phyloP scores from a whole-genome alignment of 53 echinoderm and acorn worm species.

The Actinopyga echinites region DNA sequence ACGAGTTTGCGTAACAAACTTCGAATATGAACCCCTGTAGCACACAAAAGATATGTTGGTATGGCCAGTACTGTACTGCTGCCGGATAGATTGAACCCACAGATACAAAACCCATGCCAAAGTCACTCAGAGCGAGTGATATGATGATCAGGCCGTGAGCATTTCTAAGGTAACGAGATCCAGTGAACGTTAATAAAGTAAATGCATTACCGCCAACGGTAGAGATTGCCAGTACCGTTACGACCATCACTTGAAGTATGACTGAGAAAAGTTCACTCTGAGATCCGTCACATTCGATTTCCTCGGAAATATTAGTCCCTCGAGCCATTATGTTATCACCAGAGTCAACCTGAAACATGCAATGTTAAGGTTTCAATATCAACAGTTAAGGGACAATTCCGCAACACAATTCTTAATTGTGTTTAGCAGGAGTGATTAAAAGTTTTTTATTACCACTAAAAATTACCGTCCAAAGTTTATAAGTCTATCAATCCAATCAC shows the following conservation, averaged over 20 bases:
- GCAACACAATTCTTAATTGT: too few species aligned
- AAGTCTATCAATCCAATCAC: too few species aligned
- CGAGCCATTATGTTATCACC: too few species aligned
- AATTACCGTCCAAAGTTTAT: too few species aligned
- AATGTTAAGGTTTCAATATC: too few species aligned
- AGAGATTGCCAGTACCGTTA: not conserved
- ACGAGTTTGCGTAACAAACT: constrained; percentile 29
- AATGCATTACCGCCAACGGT: constrained; percentile 14
- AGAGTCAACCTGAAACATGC: too few species aligned
- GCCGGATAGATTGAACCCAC: constrained; percentile 25
- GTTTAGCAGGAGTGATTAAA: too few species aligned
- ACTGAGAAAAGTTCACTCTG: not conserved
- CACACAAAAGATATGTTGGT: not conserved
- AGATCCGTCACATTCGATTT: too few species aligned
- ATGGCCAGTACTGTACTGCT: not conserved
- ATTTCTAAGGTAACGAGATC: constrained; percentile 37
- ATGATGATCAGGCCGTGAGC: constrained; percentile 27
- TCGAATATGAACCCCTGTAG: constrained; percentile 17
- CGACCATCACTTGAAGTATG: not conserved
- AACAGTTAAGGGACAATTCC: too few species aligned
- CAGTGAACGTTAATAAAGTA: not conserved
- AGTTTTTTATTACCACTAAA: too few species aligned
- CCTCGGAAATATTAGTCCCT: too few species aligned
- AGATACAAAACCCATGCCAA: constrained; percentile 6
- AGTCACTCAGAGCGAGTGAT: constrained; percentile 21